Evolutionary conservation across 1,140 invertebrate genomes (phyloP).

Genomic region (Gryon sp.): DNA sequence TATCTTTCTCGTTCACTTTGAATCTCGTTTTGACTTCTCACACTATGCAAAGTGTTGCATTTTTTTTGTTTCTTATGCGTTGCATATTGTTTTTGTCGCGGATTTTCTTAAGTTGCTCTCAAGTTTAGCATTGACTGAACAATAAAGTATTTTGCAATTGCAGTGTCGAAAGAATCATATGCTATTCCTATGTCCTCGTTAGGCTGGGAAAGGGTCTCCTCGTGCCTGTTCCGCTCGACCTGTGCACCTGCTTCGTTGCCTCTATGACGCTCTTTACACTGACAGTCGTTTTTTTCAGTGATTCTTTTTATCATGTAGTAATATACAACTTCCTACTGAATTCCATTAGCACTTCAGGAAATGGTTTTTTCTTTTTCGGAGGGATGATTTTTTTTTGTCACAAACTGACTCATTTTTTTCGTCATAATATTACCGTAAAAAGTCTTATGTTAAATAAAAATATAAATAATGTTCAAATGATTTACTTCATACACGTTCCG

Average conservation of each 20-base stretch:
- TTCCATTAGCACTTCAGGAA: conserved; percentile 11
- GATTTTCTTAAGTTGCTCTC: too few relatives aligned
- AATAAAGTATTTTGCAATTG: conserved; percentile 29
- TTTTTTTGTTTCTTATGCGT: background rate
- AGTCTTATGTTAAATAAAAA: too few relatives aligned
- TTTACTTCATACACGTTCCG: too few relatives aligned
- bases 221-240: conserved; percentile 48
- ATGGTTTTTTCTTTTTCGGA: background rate
- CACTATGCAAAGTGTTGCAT: background rate
- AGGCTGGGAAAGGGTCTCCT: conserved; percentile 49
- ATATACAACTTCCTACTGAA: conserved; percentile 14
- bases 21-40: background rate
- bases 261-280: conserved; percentile 19
- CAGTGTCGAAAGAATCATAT: conserved; percentile 26
- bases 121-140: background rate
- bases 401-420: too few relatives aligned
- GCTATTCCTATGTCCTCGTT: conserved; percentile 37
- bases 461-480: too few relatives aligned
- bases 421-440: too few relatives aligned
- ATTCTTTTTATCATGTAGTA: background rate
- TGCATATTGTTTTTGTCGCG: too few relatives aligned
- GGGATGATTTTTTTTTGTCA: background rate
- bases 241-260: conserved; percentile 39
- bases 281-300: background rate
- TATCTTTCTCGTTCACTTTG: too few relatives aligned